phyloP scores from a whole-genome alignment of 37 sponge, comb jelly and placozoan genomes.

The Halichondria panicea region DNA sequence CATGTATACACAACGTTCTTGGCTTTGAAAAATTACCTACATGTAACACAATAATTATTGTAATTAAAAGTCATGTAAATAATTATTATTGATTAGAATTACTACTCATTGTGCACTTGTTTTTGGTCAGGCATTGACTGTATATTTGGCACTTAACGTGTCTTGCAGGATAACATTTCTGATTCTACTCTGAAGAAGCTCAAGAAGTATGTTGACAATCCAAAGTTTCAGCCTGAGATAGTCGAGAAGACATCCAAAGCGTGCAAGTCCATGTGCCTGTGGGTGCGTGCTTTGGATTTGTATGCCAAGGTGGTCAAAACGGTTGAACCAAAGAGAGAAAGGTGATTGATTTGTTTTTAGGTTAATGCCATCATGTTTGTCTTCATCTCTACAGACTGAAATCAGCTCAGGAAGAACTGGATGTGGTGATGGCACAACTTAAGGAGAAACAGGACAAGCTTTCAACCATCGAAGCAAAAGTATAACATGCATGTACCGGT shows the following conservation, averaged over 20 bases:
- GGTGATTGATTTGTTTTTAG: slow-evolving; percentile 1
- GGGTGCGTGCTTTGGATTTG: slow-evolving; percentile 94
- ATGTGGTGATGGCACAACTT: slow-evolving; percentile 78
- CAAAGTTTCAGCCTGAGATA: slow-evolving; percentile 89
- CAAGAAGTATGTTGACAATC: slow-evolving; percentile 99
- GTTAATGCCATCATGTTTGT: not conserved
- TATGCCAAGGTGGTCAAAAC: slow-evolving; percentile 93
- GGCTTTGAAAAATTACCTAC: too few relatives aligned
- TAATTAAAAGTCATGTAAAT: not conserved
- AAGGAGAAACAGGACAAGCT: slow-evolving; percentile 89
- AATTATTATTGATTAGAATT: not conserved
- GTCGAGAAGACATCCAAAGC: slow-evolving; percentile 96
- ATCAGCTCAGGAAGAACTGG: slow-evolving; percentile 82
- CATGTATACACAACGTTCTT: too few relatives aligned
- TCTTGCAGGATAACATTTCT: slow-evolving; percentile 85
- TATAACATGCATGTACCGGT: not conserved
- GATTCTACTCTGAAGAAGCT: slow-evolving; percentile 89
- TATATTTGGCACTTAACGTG: not conserved
- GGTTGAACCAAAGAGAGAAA: slow-evolving; percentile 97
- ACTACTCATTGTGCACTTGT: too few relatives aligned
- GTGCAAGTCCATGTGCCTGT: slow-evolving; percentile 98
- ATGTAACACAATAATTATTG: too few relatives aligned
- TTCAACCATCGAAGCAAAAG: slow-evolving; percentile 86
- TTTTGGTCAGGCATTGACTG: not conserved
- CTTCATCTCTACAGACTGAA: slow-evolving; percentile 55